Evolutionary conservation across 2,888 invertebrate genomes (phyloP), one percentile per base, ranked within the genome.

Genomic region (Orthosia cruda): DNA sequence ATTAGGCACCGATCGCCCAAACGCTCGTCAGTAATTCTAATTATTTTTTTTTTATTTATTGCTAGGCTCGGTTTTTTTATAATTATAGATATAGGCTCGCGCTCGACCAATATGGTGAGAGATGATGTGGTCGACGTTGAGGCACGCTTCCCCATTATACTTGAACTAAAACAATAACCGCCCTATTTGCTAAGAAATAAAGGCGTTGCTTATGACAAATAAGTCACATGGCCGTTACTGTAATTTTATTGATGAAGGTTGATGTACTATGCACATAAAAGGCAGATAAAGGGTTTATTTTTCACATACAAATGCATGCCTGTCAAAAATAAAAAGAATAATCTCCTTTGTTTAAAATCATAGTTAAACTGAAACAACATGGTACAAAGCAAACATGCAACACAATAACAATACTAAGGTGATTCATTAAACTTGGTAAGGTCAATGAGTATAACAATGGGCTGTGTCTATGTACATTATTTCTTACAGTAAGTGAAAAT

Each of bases 361-460:
- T 2, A 62, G 9, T 69, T 47, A 45, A 59, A 73, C 40, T 18
- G 20, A 63, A 74, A 64, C 57, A 50, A 74, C 45, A 63, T 63
- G 18, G 55, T 20, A 4, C 2, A 11, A 45, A 47, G 16, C 16
- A 12, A 40, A 63, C 49, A 50, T 26, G 55, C 7, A 62, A 23
- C 0, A 40, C 18, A 47, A 49, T 49, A 40, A 32, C 11, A 49
- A 40, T 18, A 50, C 20, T 32, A 13, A 52, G 26, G 45, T 52
- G 74, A 74, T 32, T 64, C 26, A 64, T 74, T 64, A 5, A 63
- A 64, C 50, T 74, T 18, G 26, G 15, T 50, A 26, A 58, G 57
- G 40, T 45, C 26, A 74, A 26, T 12, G 50, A 20, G 18, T 13
- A 32, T 32, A 45, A 58, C 50, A 74, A 74, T 57, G 45, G 63